Evolutionary conservation across 2,113 vertebrate species (phyloP).

Genomic region (Bothrops jararaca): DNA sequence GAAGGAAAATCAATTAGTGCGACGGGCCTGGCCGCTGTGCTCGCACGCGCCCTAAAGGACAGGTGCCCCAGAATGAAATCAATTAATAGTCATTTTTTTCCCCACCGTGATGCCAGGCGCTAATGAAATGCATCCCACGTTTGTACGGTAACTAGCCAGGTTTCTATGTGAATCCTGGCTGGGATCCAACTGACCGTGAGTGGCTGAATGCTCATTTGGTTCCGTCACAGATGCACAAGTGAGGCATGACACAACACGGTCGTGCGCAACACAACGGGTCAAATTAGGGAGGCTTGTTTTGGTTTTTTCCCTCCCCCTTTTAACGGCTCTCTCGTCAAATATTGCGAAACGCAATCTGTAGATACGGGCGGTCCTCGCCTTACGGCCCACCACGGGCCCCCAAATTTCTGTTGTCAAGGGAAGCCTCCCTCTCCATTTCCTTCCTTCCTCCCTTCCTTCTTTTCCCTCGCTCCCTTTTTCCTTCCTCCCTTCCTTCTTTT

Average conservation of each 20-base stretch:
- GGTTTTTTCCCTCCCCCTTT: too few relatives aligned
- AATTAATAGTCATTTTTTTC: constrained; percentile 17
- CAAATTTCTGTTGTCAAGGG: too few relatives aligned
- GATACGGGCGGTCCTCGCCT: too few relatives aligned
- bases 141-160: neutral
- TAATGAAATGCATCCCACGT: neutral
- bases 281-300: neutral
- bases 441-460: too few relatives aligned
- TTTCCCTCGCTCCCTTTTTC: too few relatives aligned
- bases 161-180: neutral
- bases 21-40: constrained; percentile 13
- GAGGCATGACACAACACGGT: neutral
- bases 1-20: constrained; percentile 3
- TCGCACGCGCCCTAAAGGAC: constrained; percentile 14
- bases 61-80: neutral
- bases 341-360: too few relatives aligned
- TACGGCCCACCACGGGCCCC: too few relatives aligned
- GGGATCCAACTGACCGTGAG: neutral
- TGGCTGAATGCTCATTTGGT: neutral
- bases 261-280: neutral
- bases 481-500: too few relatives aligned
- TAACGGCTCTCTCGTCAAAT: too few relatives aligned
- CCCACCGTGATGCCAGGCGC: neutral
- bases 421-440: too few relatives aligned
- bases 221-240: neutral